Percentiles rank a stretch among this genome's conserved stretches.
Conservation (phyloP, 2,797 vertebrate genomes). For the Scolopax bukidnonensis region DNA sequence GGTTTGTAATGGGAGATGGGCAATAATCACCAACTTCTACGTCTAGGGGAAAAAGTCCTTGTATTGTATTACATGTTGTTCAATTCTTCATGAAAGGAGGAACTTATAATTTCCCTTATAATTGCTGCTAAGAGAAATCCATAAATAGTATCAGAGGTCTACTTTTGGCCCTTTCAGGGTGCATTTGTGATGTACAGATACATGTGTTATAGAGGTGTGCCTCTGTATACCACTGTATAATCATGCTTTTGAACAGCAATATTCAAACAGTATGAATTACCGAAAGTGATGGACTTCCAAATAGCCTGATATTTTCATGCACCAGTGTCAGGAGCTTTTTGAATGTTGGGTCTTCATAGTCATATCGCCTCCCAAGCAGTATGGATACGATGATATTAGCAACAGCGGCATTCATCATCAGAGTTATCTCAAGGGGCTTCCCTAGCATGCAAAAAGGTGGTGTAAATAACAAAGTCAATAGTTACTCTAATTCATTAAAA, state of each 20-base stretch:
- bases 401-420: neutral
- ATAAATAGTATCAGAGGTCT: neutral
- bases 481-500: neutral
- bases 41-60: neutral
- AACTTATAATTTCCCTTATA: no score
- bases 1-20: neutral
- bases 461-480: neutral
- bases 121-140: neutral
- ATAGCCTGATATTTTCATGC: neutral
- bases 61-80: neutral
- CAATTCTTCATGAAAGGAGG: neutral
- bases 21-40: neutral
- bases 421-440: neutral
- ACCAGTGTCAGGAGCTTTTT: neutral
- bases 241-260: neutral
- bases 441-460: neutral
- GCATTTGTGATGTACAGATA: neutral
- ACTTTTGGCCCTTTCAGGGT: neutral
- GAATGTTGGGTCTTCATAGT: constrained; percentile 4
- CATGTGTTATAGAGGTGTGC: neutral
- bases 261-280: neutral
- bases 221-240: neutral
- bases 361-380: constrained; percentile 2
- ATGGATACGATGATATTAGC: constrained; percentile 32
- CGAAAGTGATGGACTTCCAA: neutral